Conservation (phyloP, 2,113 vertebrate genomes). For the Carettochelys insculpta region DNA sequence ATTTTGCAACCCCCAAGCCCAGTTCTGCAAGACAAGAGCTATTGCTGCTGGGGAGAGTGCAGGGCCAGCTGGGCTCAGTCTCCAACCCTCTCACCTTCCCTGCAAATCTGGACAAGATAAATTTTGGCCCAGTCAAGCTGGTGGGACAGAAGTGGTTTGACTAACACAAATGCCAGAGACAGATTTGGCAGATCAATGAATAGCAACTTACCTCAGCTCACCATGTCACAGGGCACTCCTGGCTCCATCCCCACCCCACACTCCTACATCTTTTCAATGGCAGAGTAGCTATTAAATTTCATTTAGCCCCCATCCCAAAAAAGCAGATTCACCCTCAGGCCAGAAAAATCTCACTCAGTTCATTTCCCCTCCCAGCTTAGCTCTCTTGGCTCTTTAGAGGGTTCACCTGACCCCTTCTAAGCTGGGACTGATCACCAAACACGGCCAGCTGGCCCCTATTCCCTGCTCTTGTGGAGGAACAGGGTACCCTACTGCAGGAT, state of each 20-base stretch:
- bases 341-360: background rate
- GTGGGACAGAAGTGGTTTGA: background rate
- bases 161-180: background rate
- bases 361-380: background rate
- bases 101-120: background rate
- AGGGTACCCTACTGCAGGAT: background rate
- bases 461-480: background rate
- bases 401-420: background rate
- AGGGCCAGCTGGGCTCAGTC: background rate
- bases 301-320: background rate
- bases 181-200: background rate
- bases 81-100: background rate
- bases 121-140: no score
- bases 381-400: background rate
- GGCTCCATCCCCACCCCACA: background rate
- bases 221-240: background rate
- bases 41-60: background rate
- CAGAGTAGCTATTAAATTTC: background rate
- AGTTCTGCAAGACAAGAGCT: background rate
- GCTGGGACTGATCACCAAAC: background rate
- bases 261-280: background rate
- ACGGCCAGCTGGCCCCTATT: no score
- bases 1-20: background rate
- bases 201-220: background rate
- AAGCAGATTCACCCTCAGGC: background rate